These are phyloP conservation scores for Meles meles DNA, from an alignment of 2,113 vertebrate genomes.

Conservation along the genomic window DNA sequence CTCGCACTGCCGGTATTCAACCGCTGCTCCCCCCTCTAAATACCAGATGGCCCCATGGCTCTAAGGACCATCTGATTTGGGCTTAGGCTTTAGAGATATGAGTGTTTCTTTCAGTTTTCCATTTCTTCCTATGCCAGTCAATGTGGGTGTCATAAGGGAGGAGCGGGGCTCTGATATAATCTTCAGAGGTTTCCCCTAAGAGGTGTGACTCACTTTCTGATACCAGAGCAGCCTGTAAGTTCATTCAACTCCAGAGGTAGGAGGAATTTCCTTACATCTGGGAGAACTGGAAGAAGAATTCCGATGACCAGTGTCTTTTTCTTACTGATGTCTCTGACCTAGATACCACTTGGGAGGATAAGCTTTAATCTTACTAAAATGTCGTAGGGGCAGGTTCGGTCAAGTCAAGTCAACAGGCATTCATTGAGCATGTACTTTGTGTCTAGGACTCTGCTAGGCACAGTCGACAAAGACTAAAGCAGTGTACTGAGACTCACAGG, in stretches of 20 bases:
- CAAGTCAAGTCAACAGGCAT: not conserved
- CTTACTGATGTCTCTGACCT: not conserved
- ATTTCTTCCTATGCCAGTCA: not conserved
- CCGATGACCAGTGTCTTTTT: not conserved
- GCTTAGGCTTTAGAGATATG: not conserved
- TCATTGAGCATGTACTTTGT: not conserved
- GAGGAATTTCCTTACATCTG: not conserved
- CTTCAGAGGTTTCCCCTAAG: not conserved
- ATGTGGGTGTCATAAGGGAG: not conserved
- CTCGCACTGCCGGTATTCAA: no score
- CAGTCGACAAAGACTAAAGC: not conserved
- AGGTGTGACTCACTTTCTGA: not conserved
- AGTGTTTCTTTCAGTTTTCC: not conserved
- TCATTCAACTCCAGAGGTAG: not conserved
- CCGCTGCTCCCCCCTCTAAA: not conserved
- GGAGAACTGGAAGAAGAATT: not conserved
- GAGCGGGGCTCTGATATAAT: not conserved
- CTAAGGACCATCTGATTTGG: not conserved
- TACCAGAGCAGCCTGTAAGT: not conserved
- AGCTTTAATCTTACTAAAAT: not conserved
- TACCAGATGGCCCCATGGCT: not conserved
- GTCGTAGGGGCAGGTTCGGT: not conserved
- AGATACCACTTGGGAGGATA: not conserved
- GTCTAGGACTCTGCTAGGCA: not conserved
- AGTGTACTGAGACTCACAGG: not conserved